Conservation (phyloP, 2,888 invertebrate species). For the Caenorhabditis wallacei region DNA sequence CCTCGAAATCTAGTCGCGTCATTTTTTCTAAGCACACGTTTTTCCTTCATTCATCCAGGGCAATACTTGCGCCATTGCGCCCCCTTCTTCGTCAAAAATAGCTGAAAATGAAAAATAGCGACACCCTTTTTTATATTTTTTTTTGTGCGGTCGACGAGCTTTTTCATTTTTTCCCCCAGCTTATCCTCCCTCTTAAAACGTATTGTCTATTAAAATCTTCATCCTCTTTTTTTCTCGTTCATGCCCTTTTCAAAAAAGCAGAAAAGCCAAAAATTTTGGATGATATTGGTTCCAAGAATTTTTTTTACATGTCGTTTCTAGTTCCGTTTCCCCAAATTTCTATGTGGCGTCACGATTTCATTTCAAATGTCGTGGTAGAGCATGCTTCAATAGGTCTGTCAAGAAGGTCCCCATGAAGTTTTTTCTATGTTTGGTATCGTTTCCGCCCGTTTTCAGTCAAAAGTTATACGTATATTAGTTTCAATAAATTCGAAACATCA, state of each 20-base stretch:
- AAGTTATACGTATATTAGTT: conserved; percentile 2
- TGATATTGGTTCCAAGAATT: conserved; percentile 7
- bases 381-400: conserved; percentile 44
- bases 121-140: conserved; percentile 1
- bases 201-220: no score
- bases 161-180: conserved; percentile 5
- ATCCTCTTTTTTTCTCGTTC: no score
- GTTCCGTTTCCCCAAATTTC: conserved; percentile 8
- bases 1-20: no score
- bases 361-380: conserved; percentile 32
- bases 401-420: neutral
- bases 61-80: neutral
- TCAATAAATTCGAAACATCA: no score
- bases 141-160: neutral
- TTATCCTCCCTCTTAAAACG: neutral
- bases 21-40: no score
- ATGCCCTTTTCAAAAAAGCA: conserved; percentile 16
- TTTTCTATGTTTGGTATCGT: neutral
- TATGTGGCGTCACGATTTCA: conserved; percentile 19
- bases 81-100: neutral
- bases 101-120: conserved; percentile 11
- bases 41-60: neutral
- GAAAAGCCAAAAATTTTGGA: neutral
- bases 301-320: neutral
- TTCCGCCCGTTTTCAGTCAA: conserved; percentile 7